These are phyloP conservation scores for Caenorhabditis virilis DNA, from an alignment of 2,888 invertebrate genomes.

Conservation along the genomic window DNA sequence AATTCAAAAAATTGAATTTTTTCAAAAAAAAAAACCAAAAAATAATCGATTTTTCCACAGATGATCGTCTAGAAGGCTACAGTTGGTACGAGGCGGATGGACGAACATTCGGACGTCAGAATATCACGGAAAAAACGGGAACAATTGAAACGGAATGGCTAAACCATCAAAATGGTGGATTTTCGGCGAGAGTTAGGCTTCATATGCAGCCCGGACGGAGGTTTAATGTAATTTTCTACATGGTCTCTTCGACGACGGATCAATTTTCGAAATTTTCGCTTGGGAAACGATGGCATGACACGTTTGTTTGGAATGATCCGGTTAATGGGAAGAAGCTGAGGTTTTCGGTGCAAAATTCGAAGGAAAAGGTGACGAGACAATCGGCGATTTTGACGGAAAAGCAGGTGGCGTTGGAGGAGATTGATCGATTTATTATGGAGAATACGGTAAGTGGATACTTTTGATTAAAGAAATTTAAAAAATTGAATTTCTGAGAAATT, in stretches of 20 bases:
- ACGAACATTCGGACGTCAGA: slow-evolving; percentile 85
- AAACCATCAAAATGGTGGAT: slow-evolving; percentile 29
- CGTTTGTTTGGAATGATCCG: too few relatives aligned
- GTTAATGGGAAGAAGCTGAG: too few relatives aligned
- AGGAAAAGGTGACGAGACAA: slow-evolving; percentile 5
- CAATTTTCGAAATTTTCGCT: too few relatives aligned
- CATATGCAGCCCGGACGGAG: slow-evolving; percentile 22
- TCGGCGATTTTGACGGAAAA: slow-evolving; percentile 35
- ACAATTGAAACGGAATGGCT: slow-evolving; percentile 43
- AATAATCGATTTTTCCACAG: slow-evolving; percentile 55
- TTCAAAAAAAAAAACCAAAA: neutral
- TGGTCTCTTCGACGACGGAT: slow-evolving; percentile 33
- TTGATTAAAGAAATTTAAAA: neutral
- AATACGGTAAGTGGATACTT: slow-evolving; percentile 38
- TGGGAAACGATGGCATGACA: slow-evolving; percentile 19
- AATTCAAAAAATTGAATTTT: neutral
- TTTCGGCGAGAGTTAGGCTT: slow-evolving; percentile 25
- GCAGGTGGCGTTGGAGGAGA: slow-evolving; percentile 16
- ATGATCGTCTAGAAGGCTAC: slow-evolving; percentile 80
- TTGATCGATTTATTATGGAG: slow-evolving; percentile 35
- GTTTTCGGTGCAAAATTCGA: slow-evolving; percentile 11
- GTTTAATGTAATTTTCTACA: slow-evolving; percentile 44
- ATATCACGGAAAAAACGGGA: slow-evolving; percentile 33
- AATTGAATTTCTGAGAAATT: neutral
- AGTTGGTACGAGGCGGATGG: slow-evolving; percentile 95